Evolutionary conservation across 2,888 invertebrate genomes (phyloP).

Genomic region (Chrysomela aeneicollis): DNA sequence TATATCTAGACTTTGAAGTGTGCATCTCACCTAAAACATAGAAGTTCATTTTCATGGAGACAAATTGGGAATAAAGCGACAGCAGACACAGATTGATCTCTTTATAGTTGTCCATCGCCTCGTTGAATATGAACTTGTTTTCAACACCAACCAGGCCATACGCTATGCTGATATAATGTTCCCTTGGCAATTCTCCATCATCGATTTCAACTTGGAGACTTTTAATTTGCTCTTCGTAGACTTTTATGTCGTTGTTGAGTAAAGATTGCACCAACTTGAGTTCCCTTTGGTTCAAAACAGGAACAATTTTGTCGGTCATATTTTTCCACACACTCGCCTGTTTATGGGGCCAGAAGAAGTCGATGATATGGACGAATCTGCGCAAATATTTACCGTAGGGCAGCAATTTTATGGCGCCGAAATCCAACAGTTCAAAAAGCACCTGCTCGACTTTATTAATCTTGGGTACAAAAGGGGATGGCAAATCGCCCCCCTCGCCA

Average conservation of each 20-base stretch:
- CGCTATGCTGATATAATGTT: slow-evolving; percentile 24
- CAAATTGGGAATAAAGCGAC: slow-evolving; percentile 8
- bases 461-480: not conserved
- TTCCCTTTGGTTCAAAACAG: slow-evolving; percentile 5
- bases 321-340: slow-evolving; percentile 20
- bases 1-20: too few species aligned
- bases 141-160: slow-evolving; percentile 24
- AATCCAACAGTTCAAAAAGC: not conserved
- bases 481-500: slow-evolving; percentile 11
- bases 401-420: slow-evolving; percentile 1
- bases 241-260: slow-evolving; percentile 2
- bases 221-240: slow-evolving; percentile 19
- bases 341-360: slow-evolving; percentile 20
- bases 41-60: slow-evolving; percentile 21
- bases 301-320: slow-evolving; percentile 8
- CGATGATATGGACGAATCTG: slow-evolving; percentile 6
- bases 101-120: slow-evolving; percentile 3
- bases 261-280: slow-evolving; percentile 15
- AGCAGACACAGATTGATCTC: slow-evolving; percentile 13
- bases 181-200: not conserved
- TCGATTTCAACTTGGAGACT: slow-evolving; percentile 13
- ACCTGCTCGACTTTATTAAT: not conserved
- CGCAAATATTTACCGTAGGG: slow-evolving; percentile 9
- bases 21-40: slow-evolving; percentile 9
- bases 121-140: slow-evolving; percentile 13